A percentile compares a stretch with the other conserved stretches of the same genome.
Conservation (phyloP, 2,797 vertebrate species). For the Yasuhikotakia modesta region DNA sequence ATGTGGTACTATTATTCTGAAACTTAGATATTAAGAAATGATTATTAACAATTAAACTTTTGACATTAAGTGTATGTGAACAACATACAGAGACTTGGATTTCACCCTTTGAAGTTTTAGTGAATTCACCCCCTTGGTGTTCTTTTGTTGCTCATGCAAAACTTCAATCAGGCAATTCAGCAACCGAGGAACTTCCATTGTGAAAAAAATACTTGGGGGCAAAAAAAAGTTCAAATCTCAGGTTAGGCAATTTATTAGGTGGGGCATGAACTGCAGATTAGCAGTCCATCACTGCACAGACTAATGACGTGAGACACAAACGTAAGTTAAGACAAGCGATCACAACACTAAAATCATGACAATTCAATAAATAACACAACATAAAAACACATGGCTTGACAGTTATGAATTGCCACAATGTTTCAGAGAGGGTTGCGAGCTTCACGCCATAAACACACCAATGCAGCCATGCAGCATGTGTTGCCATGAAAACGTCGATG, state of each 20-base stretch:
- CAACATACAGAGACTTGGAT: neutral
- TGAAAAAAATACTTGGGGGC: neutral
- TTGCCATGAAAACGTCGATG: conserved; percentile 57
- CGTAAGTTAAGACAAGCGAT: neutral
- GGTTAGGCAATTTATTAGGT: conserved; percentile 22
- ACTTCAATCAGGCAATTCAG: conserved; percentile 10
- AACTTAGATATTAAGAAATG: too few relatives aligned
- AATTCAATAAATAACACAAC: conserved; percentile 21
- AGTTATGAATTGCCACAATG: conserved; percentile 13
- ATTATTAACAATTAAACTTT: too few relatives aligned
- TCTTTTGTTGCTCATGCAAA: neutral
- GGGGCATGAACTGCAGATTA: conserved; percentile 5
- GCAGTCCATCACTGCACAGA: neutral
- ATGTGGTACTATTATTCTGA: too few relatives aligned
- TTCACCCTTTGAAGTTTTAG: neutral
- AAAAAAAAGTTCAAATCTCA: conserved; percentile 2
- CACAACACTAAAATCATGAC: neutral
- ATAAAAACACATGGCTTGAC: neutral
- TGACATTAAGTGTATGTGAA: neutral
- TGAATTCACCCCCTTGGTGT: neutral
- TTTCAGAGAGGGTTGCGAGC: neutral
- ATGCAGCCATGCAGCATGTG: conserved; percentile 75
- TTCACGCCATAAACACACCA: neutral
- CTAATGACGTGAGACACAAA: conserved; percentile 19
- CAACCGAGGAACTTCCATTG: neutral